These are phyloP conservation scores for Metalampra italica DNA, from an alignment of 2,888 invertebrate species.

Conservation along the genomic window DNA sequence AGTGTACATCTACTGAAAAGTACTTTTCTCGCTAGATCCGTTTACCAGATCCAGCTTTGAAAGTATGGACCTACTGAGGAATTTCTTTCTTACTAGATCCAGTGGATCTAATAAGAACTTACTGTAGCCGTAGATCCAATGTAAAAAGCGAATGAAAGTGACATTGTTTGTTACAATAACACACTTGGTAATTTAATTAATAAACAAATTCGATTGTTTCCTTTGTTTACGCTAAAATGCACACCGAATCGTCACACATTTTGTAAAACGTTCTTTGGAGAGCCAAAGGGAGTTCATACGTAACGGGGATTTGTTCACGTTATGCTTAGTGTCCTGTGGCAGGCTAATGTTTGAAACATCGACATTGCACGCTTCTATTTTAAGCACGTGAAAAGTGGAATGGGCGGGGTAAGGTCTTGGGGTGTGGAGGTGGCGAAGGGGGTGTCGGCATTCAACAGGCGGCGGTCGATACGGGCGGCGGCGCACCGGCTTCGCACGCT, in stretches of 20 bases:
- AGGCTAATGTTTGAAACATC: slow-evolving; percentile 72
- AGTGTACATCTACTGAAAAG: too few species aligned
- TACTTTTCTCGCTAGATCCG: too few species aligned
- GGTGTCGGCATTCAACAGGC: slow-evolving; percentile 75
- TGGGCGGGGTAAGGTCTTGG: slow-evolving; percentile 52
- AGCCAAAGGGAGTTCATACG: neutral
- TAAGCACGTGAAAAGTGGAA: slow-evolving; percentile 73
- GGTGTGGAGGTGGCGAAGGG: slow-evolving; percentile 38
- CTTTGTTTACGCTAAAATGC: neutral
- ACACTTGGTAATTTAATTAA: neutral
- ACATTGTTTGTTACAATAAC: too few species aligned
- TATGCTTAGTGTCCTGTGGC: slow-evolving; percentile 50
- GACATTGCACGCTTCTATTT: slow-evolving; percentile 74
- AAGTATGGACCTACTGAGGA: too few species aligned
- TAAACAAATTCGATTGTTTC: neutral
- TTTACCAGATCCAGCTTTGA: too few species aligned
- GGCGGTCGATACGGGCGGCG: slow-evolving; percentile 68
- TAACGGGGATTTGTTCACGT: neutral
- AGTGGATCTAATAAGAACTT: too few species aligned
- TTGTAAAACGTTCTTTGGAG: neutral
- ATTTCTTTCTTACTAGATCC: too few species aligned
- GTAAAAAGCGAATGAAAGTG: too few species aligned
- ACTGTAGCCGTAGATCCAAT: too few species aligned
- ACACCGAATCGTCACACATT: neutral
- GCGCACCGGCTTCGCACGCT: slow-evolving; percentile 53